Evolutionary conservation across 2,888 invertebrate species (phyloP), one percentile per base, ranked within the genome.

Genomic region (Lepidonotus clava): DNA sequence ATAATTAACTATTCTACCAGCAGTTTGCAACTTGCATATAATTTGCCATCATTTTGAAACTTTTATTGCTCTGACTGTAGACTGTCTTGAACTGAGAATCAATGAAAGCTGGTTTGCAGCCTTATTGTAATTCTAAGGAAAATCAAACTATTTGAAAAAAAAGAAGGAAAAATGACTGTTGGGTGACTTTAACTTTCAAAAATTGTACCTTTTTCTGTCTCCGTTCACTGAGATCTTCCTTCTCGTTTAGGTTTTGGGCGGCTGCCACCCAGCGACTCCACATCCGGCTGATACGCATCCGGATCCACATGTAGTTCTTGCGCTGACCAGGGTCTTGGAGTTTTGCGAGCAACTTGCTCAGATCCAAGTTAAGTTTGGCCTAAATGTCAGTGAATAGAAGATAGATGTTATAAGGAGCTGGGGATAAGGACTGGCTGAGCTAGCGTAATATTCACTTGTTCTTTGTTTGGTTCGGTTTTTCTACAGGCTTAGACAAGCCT

Each of bases 241-340:
- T 93, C 53, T 87, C 38, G 1, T 88, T 86, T 1, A 93, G 90
- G 32, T 86, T 90, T 28, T 87, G 88, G 8, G 92, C 90, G 1
- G 93, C 94, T 0, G 88, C 89, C 28, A 89, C 89, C 94, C 94
- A 94, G 36, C 90, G 89, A 11, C 91, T 89, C 94, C 94, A 94
- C 89, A 94, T 91, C 41, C 93, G 91, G 11, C 89, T 88, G 40
- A 95, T 94, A 18, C 95, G 90, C 90, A 91, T 90, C 51, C 94
- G 89, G 4, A 95, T 94, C 93, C 94, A 95, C 4, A 92, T 93
- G 86, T 94, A 95, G 80, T 94, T 94, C 87, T 92, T 90, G 2
- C 93, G 90, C 84, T 92, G 92, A 87, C 92, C 92, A 1, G 93
- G 92, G 87, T 95, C 94, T 11, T 90, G 90, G 87, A 94, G 90